phyloP scores from a whole-genome alignment of 1,140 invertebrate genomes.

The Platyscapa corneri region DNA sequence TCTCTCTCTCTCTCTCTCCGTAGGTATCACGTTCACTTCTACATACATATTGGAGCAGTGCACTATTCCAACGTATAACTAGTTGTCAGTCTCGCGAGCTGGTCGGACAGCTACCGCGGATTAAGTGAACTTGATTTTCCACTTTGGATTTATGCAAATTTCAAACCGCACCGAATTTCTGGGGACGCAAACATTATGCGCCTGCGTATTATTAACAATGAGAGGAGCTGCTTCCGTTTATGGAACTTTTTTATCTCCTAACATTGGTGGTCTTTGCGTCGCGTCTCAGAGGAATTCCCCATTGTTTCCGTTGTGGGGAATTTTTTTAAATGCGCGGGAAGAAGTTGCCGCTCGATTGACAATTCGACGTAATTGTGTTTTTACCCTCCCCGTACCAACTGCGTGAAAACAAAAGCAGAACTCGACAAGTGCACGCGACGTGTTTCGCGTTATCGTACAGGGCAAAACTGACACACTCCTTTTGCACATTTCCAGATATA shows the following conservation, averaged over 20 bases:
- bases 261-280: neutral
- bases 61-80: slow-evolving; percentile 50
- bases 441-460: too few relatives aligned
- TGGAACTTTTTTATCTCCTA: neutral
- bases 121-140: slow-evolving; percentile 50
- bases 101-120: slow-evolving; percentile 9
- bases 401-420: too few relatives aligned
- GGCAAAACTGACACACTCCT: too few relatives aligned
- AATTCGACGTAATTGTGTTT: too few relatives aligned
- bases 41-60: slow-evolving; percentile 20
- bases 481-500: too few relatives aligned
- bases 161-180: slow-evolving; percentile 29
- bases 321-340: too few relatives aligned
- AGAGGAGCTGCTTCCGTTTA: neutral
- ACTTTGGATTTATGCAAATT: slow-evolving; percentile 51
- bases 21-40: neutral
- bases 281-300: too few relatives aligned
- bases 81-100: slow-evolving; percentile 47
- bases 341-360: too few relatives aligned
- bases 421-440: too few relatives aligned
- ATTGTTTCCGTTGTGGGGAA: too few relatives aligned
- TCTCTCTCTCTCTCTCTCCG: neutral
- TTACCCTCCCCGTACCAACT: too few relatives aligned
- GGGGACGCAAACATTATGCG: neutral
- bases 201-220: slow-evolving; percentile 9